Percentiles rank a stretch among this genome's conserved stretches.
Conservation (phyloP, 2,797 vertebrate genomes). For the Synanceia verrucosa region DNA sequence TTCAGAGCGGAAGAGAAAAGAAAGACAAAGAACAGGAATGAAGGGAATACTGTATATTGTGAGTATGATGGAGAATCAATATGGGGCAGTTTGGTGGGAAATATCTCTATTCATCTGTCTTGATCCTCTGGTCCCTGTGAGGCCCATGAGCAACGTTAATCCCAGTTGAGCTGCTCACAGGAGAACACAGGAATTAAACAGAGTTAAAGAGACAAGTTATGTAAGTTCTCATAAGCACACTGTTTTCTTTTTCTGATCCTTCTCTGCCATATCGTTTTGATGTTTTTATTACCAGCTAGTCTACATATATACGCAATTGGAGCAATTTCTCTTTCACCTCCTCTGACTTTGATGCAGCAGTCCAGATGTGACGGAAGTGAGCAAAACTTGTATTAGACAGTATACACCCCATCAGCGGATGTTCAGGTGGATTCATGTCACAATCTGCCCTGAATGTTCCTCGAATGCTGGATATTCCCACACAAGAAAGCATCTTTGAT, state of each 20-base stretch:
- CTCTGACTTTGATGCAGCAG: constrained; percentile 17
- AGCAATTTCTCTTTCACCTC: constrained; percentile 41
- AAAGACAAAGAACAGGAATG: not conserved
- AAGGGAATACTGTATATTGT: not conserved
- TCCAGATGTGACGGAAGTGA: constrained; percentile 44
- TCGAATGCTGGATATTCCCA: constrained; percentile 3
- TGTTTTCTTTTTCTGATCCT: constrained; percentile 50
- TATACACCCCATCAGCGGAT: not conserved
- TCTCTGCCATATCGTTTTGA: constrained; percentile 52
- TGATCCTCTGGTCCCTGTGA: constrained; percentile 23
- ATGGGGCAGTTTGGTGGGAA: constrained; percentile 3
- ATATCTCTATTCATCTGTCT: constrained; percentile 14
- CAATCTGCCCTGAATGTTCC: constrained; percentile 6
- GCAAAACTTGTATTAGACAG: constrained; percentile 11
- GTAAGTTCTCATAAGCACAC: constrained; percentile 31
- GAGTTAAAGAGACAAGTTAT: constrained; percentile 36
- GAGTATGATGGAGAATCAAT: not conserved
- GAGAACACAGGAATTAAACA: constrained; percentile 18
- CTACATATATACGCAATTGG: constrained; percentile 56
- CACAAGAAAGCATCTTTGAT: constrained; percentile 21
- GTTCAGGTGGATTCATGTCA: constrained; percentile 22
- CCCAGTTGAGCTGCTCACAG: constrained; percentile 31
- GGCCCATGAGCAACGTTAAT: constrained; percentile 27
- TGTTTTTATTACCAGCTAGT: constrained; percentile 52
- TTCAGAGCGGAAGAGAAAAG: not conserved